Base-by-base conservation (phyloP, 2,888 invertebrate genomes). In the Catocala nupta region DNA sequence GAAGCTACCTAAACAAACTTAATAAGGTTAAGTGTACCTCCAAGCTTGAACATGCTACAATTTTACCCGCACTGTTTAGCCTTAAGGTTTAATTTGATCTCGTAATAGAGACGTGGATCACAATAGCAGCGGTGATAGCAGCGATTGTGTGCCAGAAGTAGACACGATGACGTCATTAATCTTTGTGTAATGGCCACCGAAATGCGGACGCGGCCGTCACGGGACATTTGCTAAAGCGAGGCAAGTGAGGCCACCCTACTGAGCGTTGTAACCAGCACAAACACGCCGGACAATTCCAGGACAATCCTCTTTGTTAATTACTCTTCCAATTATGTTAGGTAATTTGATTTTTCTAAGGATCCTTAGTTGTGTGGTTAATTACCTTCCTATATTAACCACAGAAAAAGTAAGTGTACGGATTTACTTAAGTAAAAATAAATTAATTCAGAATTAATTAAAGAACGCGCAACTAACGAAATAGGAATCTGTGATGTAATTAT, bases 91-190 rank as follows among this genome's bases (percentile, higher is more conserved):
- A 71, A 75, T 75, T 70, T 67, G 55, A 66, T 58, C 57, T 60
- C 65, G 42, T 56, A 63, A 65, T 63, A 65, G 66, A 60, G 66
- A 60, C 59, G 63, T 63, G 59, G 49, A 66, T 71, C 65, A 66
- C 70, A 70, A 73, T 71, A 66, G 67, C 54, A 64, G 55, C 72
- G 72, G 76, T 75, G 74, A 73, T 73, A 75, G 76, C 77, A 73
- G 83, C 82, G 85, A 88, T 88, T 85, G 83, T 80, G 74, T 81
- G 81, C 78, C 74, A 78, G 75, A 72, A 77, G 80, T 81, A 87
- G 86, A 85, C 88, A 87, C 86, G 87, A 91, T 90, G 89, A 86
- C 86, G 88, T 87, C 91, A 90, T 92, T 89, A 90, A 92, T 92
- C 89, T 90, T 86, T 77, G 80, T 72, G 84, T 91, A 92, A 91